Conservation (phyloP, 2,113 vertebrate genomes). For the Bolborhynchus lineola region DNA sequence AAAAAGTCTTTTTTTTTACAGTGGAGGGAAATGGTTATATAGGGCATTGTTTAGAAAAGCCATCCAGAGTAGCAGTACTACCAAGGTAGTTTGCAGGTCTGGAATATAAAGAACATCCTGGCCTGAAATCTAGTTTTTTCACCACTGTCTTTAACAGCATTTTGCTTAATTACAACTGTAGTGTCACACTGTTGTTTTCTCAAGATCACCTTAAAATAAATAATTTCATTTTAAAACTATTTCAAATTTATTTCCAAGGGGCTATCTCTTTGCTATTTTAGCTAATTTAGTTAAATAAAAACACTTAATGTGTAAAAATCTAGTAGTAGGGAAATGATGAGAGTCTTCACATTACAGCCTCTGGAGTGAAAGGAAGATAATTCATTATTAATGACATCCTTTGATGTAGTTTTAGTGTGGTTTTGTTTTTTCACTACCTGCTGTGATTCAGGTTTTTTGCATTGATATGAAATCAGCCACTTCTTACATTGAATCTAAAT, state of each 20-base stretch:
- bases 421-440: not conserved
- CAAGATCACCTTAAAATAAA: not conserved
- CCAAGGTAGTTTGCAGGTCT: not conserved
- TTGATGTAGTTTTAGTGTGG: not conserved
- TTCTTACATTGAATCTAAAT: not conserved
- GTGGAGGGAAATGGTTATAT: not conserved
- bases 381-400: not conserved
- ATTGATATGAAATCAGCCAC: not conserved
- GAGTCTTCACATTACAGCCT: not conserved
- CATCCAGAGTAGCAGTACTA: not conserved
- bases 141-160: not conserved
- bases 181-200: not conserved
- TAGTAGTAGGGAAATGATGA: not conserved
- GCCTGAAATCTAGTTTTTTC: not conserved
- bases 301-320: not conserved
- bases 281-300: not conserved
- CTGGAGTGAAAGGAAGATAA: not conserved
- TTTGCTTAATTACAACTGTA: not conserved
- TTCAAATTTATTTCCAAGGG: not conserved
- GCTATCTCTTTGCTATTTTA: not conserved
- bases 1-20: not conserved
- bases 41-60: not conserved
- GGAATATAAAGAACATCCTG: not conserved
- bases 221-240: not conserved
- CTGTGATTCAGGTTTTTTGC: not conserved